Evolutionary conservation across 2,888 invertebrate genomes (phyloP), one percentile per base, ranked within the genome.

Genomic region (Morpho achilles): DNA sequence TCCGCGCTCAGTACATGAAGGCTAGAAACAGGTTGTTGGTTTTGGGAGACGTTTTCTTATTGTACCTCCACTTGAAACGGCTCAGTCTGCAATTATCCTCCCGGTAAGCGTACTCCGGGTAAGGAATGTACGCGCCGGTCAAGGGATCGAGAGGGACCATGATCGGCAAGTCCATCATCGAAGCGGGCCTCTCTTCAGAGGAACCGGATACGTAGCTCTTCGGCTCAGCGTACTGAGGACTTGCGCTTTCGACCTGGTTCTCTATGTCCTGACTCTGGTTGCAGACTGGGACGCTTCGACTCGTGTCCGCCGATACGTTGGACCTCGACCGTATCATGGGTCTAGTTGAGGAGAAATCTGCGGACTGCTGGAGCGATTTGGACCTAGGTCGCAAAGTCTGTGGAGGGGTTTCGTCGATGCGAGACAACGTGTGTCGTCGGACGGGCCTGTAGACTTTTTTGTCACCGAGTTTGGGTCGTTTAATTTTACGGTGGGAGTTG

Each of bases 1-100:
- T 75, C 77, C 83, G 79, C 84, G 80, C 84, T 74, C 48, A 91
- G 76, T 91, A 91, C 87, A 91, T 90, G 77, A 91, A 91, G 69
- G 91, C 91, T 74, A 91, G 72, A 75, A 90, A 91, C 71, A 91
- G 72, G 71, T 91, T 91, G 73, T 75, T 90, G 61, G 80, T 80
- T 66, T 83, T 83, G 48, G 81, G 71, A 63, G 69, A 58, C 65
- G 48, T 54, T n/a, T 79, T 84, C 67, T 76, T 82, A 58, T 76
- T 79, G 65, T 81, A 75, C 69, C 78, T 80, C 74, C 72, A 72
- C 66, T 74, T 73, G 65, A 72, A 75, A 46, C 79, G 77, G 65
- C 70, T 75, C 55, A 82, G 66, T 52, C 79, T 72, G 67, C 80
- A 76, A 53, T 73, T 76, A 53, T 82, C 82, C 67, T 87, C 83